phyloP scores from a whole-genome alignment of 2,888 invertebrate species.

The Hirtodrosophila cameraria region DNA sequence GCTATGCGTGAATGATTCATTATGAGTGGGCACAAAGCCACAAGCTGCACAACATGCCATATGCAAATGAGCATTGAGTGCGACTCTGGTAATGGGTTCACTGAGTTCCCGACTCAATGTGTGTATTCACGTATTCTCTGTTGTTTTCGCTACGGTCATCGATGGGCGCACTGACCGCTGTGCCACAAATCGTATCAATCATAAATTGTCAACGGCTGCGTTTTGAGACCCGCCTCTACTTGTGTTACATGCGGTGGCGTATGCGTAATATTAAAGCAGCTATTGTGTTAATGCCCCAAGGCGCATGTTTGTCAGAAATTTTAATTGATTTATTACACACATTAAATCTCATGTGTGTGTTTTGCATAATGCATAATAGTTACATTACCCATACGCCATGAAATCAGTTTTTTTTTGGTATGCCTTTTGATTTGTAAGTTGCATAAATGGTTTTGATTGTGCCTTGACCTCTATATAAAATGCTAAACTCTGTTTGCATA shows the following conservation, averaged over 20 bases:
- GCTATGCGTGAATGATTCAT: conserved; percentile 66
- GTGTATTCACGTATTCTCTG: background rate
- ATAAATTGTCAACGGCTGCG: conserved; percentile 65
- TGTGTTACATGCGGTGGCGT: conserved; percentile 26
- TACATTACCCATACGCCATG: conserved; percentile 16
- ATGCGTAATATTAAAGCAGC: conserved; percentile 42
- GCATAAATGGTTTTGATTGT: conserved; percentile 4
- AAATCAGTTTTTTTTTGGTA: too few relatives aligned
- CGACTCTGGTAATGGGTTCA: conserved; percentile 13
- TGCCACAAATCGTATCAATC: conserved; percentile 63
- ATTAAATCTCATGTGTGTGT: conserved; percentile 51
- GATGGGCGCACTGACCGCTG: conserved; percentile 23
- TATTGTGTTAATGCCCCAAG: conserved; percentile 29
- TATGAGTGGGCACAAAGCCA: conserved; percentile 40
- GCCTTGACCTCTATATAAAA: conserved; percentile 15
- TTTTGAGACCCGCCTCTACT: background rate
- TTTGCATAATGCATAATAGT: conserved; percentile 9
- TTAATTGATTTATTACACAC: conserved; percentile 65
- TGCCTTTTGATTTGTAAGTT: conserved; percentile 1
- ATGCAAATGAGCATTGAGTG: conserved; percentile 68
- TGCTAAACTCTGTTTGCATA: conserved; percentile 1
- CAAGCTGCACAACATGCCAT: conserved; percentile 46
- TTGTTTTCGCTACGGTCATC: conserved; percentile 17
- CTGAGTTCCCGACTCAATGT: conserved; percentile 10
- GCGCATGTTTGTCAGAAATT: conserved; percentile 27